Base-by-base conservation (phyloP, 2,797 vertebrate genomes). In the Lindbergichthys nudifrons region DNA sequence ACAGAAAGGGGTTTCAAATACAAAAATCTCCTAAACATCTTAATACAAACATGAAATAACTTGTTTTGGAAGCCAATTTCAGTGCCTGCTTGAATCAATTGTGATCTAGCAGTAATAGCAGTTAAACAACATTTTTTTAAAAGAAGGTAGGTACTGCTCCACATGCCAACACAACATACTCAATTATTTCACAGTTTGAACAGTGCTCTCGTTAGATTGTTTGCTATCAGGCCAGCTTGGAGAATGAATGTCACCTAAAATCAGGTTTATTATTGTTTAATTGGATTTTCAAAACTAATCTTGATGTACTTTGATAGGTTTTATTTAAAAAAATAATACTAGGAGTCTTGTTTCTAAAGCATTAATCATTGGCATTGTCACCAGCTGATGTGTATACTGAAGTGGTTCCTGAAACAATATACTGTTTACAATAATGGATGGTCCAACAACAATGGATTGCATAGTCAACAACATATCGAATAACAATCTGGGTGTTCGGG, bases 391-490 rank as follows among this genome's bases (percentile, higher is more conserved):
- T 64, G 12, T 10, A 32, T 12, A 66, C 11, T 16, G 3, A 56
- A 61, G 65, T 51, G 54, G 42, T 62, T 32, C 43, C 14, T 43
- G 30, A 66, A 64, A 66, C 46, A 72, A 74, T 26, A 79, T 65
- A 48, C 14, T 19, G 61, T 53, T 68, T 32, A 62, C 30, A 57
- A 23, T 53, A 69, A 76, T 57, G 4, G 19, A 80, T 21, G 13
- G 5, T 21, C n/a, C 3, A 60, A 69, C 41, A 30, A 41, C 48
- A 41, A 56, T 63, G 15, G 73, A 66, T 15, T 76, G 45, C 59
- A 47, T 10, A 59, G 54, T 50, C 39, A 73, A 75, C 65, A 59
- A 70, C 32, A 62, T 59, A 65, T 52, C 0, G 18, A 65, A 43
- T n/a, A 66, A 56, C 39, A 70, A 46, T 52, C 23, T 46, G 32